Conservation (phyloP, 1,140 invertebrate species). For the Heliconius hermathena region DNA sequence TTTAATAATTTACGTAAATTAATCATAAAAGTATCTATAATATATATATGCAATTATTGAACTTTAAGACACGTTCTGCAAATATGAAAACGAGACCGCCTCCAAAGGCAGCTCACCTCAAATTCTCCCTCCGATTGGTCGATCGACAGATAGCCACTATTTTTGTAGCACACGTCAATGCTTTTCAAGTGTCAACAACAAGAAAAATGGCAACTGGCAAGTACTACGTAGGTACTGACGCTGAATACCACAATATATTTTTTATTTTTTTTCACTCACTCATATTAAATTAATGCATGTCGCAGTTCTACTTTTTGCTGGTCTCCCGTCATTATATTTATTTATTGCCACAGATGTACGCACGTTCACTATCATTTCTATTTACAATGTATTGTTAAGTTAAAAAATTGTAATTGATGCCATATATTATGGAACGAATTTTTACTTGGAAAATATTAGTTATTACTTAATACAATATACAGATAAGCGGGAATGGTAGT, state of each 20-base stretch:
- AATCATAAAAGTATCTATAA: neutral
- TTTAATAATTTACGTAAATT: neutral
- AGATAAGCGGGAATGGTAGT: neutral
- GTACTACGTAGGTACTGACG: slow-evolving; percentile 27
- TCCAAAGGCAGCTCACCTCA: slow-evolving; percentile 42
- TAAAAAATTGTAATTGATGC: neutral
- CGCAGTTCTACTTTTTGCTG: slow-evolving; percentile 36
- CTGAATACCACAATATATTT: slow-evolving; percentile 28
- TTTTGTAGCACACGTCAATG: slow-evolving; percentile 36
- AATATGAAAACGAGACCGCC: slow-evolving; percentile 40
- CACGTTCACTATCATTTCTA: slow-evolving; percentile 18
- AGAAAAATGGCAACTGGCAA: slow-evolving; percentile 24
- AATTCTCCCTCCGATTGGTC: slow-evolving; percentile 40
- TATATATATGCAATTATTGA: neutral
- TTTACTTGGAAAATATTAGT: slow-evolving; percentile 1
- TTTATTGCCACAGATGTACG: slow-evolving; percentile 29
- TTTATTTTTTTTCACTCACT: slow-evolving; percentile 34
- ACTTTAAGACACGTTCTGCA: slow-evolving; percentile 14
- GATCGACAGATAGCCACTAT: slow-evolving; percentile 22
- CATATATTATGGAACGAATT: neutral
- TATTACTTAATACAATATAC: slow-evolving; percentile 21
- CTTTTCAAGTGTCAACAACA: slow-evolving; percentile 35
- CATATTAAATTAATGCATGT: slow-evolving; percentile 39
- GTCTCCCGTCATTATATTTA: slow-evolving; percentile 26
- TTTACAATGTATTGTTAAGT: neutral